These are phyloP conservation scores for Lamprologus callipterus DNA, from an alignment of 2,113 vertebrate genomes.

Conservation along the genomic window DNA sequence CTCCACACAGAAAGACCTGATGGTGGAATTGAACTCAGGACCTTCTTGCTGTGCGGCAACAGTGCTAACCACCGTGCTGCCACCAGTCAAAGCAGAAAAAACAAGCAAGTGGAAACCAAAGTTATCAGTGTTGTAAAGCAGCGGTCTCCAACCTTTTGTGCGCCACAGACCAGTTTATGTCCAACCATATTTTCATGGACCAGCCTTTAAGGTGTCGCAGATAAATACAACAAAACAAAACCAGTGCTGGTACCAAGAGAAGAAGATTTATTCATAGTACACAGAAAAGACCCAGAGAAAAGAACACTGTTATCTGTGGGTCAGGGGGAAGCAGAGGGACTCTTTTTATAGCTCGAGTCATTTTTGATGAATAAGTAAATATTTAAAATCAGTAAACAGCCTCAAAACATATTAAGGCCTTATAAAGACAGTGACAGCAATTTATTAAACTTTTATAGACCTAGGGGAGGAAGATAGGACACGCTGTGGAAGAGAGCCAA, in stretches of 20 bases:
- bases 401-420: not conserved
- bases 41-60: too few relatives aligned
- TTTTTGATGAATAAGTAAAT: not conserved
- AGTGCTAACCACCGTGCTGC: too few relatives aligned
- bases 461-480: not conserved
- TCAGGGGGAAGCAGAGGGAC: not conserved
- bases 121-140: not conserved
- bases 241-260: not conserved
- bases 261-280: not conserved
- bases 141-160: rapidly evolving
- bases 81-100: not conserved
- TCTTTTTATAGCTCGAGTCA: not conserved
- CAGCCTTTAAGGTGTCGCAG: not conserved
- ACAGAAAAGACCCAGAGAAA: not conserved
- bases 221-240: not conserved
- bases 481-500: not conserved
- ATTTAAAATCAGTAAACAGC: not conserved
- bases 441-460: not conserved
- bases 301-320: not conserved
- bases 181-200: not conserved
- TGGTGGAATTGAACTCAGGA: too few relatives aligned
- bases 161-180: rapidly evolving
- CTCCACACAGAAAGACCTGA: too few relatives aligned
- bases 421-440: not conserved
- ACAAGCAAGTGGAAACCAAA: not conserved